Evolutionary conservation across 1,140 invertebrate species (phyloP).

Genomic region (Drosophila willistoni): DNA sequence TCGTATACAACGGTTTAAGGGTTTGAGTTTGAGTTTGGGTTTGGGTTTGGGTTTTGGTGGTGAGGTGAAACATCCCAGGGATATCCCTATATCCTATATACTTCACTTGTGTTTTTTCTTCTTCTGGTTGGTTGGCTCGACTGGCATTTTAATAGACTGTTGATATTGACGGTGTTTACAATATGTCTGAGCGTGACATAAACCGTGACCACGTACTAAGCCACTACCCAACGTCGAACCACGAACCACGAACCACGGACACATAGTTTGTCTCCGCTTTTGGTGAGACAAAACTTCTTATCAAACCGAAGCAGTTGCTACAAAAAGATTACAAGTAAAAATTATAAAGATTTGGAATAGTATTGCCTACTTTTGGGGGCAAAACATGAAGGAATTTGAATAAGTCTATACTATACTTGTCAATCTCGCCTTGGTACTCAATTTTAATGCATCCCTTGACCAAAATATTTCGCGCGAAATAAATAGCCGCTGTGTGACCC

Average conservation of each 20-base stretch:
- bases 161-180: conserved; percentile 65
- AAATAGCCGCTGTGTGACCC: conserved; percentile 21
- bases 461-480: conserved; percentile 18
- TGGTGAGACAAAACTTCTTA: neutral
- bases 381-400: too few relatives aligned
- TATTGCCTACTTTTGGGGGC: too few relatives aligned
- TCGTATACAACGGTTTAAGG: conserved; percentile 38
- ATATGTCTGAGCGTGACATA: conserved; percentile 64
- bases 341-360: too few relatives aligned
- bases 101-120: too few relatives aligned
- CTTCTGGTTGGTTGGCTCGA: conserved; percentile 38
- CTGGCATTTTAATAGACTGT: conserved; percentile 80
- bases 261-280: too few relatives aligned
- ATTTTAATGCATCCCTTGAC: too few relatives aligned
- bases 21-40: conserved; percentile 30
- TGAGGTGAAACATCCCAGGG: neutral
- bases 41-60: conserved; percentile 9
- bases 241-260: neutral
- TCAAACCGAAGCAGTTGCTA: neutral
- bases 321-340: neutral
- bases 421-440: too few relatives aligned
- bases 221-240: neutral
- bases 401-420: too few relatives aligned
- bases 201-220: conserved; percentile 40
- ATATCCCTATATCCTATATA: conserved; percentile 8